Base-by-base conservation (phyloP, 1,140 invertebrate species). In the Stegodyphus mimosarum region DNA sequence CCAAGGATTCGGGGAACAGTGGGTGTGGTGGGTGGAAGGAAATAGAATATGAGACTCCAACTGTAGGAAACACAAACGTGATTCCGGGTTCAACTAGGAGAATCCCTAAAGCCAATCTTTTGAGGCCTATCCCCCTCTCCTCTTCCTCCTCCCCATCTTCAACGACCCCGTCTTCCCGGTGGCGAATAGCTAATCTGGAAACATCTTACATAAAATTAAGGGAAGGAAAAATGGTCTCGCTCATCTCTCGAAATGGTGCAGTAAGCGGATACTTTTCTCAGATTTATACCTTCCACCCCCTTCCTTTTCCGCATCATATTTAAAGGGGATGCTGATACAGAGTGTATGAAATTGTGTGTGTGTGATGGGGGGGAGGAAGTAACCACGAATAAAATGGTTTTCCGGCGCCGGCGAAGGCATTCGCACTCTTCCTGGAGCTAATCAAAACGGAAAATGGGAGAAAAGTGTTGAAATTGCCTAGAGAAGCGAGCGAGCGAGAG, bases 171-270 rank as follows among this genome's bases (percentile, higher is more conserved):
- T 60, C 55, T 15, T 60, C 55, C 55, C 15, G 33, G 33, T 60
- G 9, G 18, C 50, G 71, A 83, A 83, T 75, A 66, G 83, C 83
- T 86, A 86, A 86, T 86, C 74, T 63, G 64, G 75, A 52, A 66
- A 51, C 83, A 86, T 86, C 83, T 86, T 86, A 86, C 83, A 86
- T 86, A 86, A 78, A 86, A 86, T 86, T 86, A 86, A 77, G 83
- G 83, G 63, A 60, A 15, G 73, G 72, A 69, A 76, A 84, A 75
- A 66, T 67, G 64, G 72, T 13, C 64, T 67, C 64, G 64, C 74
- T 64, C 70, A 63, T 83, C 60, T 74, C 76, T 18, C 49, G 11
- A 48, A 83, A 83, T 67, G 67, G 64, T 80, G 33, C 18, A 52
- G 51, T 80, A 55, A 80, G 67, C 33, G 49, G 71, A 63, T 74